These are phyloP conservation scores for Labeo catla DNA, from an alignment of 2,113 vertebrate genomes.

Conservation along the genomic window DNA sequence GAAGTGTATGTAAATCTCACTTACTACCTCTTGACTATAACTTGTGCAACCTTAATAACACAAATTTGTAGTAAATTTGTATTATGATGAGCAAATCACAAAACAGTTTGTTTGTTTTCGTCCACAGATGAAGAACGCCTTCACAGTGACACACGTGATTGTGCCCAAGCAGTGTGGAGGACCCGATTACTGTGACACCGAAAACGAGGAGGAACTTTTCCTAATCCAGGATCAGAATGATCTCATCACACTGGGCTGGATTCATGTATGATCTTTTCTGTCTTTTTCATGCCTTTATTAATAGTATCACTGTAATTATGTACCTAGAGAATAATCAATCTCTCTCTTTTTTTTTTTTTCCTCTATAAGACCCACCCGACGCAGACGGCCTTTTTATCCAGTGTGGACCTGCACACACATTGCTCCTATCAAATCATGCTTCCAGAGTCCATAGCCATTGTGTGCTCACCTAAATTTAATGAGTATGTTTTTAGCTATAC, in stretches of 20 bases:
- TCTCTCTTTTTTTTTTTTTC: background rate
- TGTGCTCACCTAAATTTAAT: conserved; percentile 84
- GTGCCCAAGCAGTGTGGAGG: conserved; percentile 93
- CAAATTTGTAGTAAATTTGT: background rate
- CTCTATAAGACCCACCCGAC: conserved; percentile 90
- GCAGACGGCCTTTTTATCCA: conserved; percentile 97
- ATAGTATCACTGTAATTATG: background rate
- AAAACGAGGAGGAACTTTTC: conserved; percentile 95
- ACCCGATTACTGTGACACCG: conserved; percentile 93
- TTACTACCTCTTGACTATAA: background rate
- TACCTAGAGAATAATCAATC: background rate
- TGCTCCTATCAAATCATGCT: conserved; percentile 99
- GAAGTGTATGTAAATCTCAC: background rate
- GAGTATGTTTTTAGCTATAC: conserved; percentile 37
- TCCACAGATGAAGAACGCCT: conserved; percentile 88
- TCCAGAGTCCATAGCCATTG: conserved; percentile 93
- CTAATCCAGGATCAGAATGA: conserved; percentile 92
- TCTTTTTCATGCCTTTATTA: background rate
- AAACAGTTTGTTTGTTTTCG: conserved; percentile 10
- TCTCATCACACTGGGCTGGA: conserved; percentile 96
- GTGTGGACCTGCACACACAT: conserved; percentile 96
- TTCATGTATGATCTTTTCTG: conserved; percentile 78
- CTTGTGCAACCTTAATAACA: background rate
- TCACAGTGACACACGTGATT: conserved; percentile 93
- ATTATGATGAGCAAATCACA: background rate